Evolutionary conservation across 2,797 vertebrate genomes (phyloP).

Genomic region (Periparus ater): DNA sequence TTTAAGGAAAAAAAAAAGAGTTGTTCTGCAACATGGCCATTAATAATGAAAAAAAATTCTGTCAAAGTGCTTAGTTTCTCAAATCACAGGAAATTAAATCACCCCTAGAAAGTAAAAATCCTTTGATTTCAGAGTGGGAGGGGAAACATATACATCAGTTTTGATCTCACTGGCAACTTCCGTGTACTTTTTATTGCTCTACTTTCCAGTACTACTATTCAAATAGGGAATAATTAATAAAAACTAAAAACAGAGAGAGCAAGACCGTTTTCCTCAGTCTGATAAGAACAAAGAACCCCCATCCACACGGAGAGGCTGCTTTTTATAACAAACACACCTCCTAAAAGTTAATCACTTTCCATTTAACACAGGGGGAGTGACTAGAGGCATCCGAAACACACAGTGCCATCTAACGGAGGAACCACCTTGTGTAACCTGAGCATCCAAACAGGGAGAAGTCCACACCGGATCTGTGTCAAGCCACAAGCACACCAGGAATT

Average conservation of each 20-base stretch:
- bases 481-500: not conserved
- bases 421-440: not conserved
- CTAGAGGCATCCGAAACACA: not conserved
- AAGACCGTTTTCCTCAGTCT: not conserved
- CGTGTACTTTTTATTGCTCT: not conserved
- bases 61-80: not conserved
- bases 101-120: not conserved
- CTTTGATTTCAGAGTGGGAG: not conserved
- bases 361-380: not conserved
- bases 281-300: not conserved
- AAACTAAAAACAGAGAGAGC: not conserved
- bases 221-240: rapidly evolving
- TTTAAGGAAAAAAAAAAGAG: not conserved
- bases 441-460: not conserved
- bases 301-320: not conserved
- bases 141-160: not conserved
- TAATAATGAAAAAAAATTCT: not conserved
- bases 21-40: not conserved
- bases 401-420: not conserved
- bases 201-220: not conserved
- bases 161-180: not conserved
- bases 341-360: conserved; percentile 8
- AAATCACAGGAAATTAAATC: not conserved
- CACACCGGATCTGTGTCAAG: not conserved
- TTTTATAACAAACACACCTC: conserved; percentile 2